Base-by-base conservation (phyloP, 2,113 vertebrate species). In the Otus sunia region DNA sequence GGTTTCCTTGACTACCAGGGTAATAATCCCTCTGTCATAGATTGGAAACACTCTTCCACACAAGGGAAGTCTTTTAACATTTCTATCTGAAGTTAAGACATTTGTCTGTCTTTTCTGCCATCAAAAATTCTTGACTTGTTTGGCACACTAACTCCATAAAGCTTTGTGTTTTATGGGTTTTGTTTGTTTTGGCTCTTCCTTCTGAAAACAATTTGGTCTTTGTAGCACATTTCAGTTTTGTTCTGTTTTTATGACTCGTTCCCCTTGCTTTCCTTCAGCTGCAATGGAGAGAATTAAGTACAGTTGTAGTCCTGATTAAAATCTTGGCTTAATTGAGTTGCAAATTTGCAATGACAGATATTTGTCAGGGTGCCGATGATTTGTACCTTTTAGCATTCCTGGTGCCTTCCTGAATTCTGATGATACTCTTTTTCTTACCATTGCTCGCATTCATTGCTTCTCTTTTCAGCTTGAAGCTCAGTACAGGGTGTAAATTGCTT, bases 301-400 rank as follows among this genome's bases (percentile, higher is more conserved):
- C 81, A 95, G 66, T 87, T 90, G 81, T 75, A 88, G 62, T n/a
- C 69, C 62, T 72, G 74, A 88, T 95, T 91, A 88, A 88, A 96
- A 92, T 93, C 74, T 94, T 73, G 36, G 27, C 36, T 85, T 93
- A 94, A 95, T 13, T 93, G 77, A 95, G 81, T 85, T 93, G 74
- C 84, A 93, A 95, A 95, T 96, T 95, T 59, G 58, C 59, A 81
- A 32, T 93, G 96, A 95, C 92, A 92, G 72, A 29, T 68, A 64
- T 16, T 95, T 90, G 90, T 90, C 77, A 82, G 74, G 26, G 45
- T 82, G 90, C 87, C 22, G 12, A 53, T 91, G 47, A 62, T 50
- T 64, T 76, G 49, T 82, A 92, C 74, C 84, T 95, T 78, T 68
- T 73, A 67, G 50, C 37, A 41, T 39, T 91, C 60, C 37, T 56